Conservation (phyloP, 2,888 invertebrate species). For the Acleris laterana region DNA sequence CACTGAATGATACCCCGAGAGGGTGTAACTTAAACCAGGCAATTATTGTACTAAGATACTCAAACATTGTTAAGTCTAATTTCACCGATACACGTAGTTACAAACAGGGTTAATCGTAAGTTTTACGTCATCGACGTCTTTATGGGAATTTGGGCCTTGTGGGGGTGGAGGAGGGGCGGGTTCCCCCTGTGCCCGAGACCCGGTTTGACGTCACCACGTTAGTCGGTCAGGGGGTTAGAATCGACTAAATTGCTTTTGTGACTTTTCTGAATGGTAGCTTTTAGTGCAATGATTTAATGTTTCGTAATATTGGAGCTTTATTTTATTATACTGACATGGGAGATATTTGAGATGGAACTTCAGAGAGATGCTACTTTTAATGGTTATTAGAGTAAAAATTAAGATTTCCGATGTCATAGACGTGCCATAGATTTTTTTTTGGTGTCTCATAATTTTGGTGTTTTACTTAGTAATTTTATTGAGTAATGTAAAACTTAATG, state of each 20-base stretch:
- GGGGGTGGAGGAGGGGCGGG: constrained; percentile 57
- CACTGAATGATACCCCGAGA: too few species aligned
- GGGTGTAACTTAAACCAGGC: constrained; percentile 9
- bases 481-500: too few species aligned
- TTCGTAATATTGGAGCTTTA: background rate
- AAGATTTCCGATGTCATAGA: too few species aligned
- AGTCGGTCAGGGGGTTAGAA: constrained; percentile 42
- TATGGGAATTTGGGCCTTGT: constrained; percentile 55
- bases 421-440: too few species aligned
- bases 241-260: constrained; percentile 32
- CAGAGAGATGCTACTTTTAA: too few species aligned
- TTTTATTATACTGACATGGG: too few species aligned
- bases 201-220: constrained; percentile 77
- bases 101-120: constrained; percentile 14
- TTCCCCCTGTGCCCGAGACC: constrained; percentile 73
- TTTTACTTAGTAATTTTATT: too few species aligned
- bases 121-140: constrained; percentile 42
- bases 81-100: constrained; percentile 48
- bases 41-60: constrained; percentile 35
- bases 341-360: too few species aligned
- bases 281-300: constrained; percentile 10
- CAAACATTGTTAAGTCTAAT: constrained; percentile 42
- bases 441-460: too few species aligned
- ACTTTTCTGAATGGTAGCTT: constrained; percentile 2
- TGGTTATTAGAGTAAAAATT: too few species aligned